These are phyloP conservation scores for Eulithis testata DNA, from an alignment of 2,888 invertebrate genomes.

Conservation along the genomic window DNA sequence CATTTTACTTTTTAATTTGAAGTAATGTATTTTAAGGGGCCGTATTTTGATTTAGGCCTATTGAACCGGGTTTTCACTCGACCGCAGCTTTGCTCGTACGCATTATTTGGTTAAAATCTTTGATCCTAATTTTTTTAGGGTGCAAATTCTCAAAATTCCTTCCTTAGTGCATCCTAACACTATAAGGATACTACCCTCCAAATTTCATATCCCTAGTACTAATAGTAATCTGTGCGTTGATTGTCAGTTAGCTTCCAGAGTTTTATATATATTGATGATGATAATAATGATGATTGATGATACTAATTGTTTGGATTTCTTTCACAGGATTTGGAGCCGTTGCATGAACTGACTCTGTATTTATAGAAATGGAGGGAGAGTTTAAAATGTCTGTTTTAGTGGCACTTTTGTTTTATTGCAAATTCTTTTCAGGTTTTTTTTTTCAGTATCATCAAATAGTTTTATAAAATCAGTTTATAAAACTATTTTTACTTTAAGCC, in stretches of 20 bases:
- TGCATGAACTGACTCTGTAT: conserved; percentile 51
- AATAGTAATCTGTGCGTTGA: too few relatives aligned
- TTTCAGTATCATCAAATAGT: conserved; percentile 41
- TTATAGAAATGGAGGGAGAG: conserved; percentile 79
- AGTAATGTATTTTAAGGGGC: conserved; percentile 66
- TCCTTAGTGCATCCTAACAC: too few relatives aligned
- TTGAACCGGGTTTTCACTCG: too few relatives aligned
- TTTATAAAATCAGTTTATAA: conserved; percentile 55
- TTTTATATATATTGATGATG: too few relatives aligned
- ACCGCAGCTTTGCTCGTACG: too few relatives aligned
- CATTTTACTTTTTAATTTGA: conserved; percentile 74
- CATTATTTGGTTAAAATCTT: too few relatives aligned
- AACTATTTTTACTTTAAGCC: conserved; percentile 42
- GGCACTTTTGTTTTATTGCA: conserved; percentile 45
- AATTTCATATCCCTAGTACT: too few relatives aligned
- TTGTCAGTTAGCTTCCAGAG: too few relatives aligned
- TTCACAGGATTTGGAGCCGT: conserved; percentile 51
- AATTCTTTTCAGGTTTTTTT: conserved; percentile 40
- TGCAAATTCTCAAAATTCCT: too few relatives aligned
- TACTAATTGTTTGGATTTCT: conserved; percentile 42
- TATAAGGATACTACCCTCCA: too few relatives aligned
- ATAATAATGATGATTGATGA: not conserved
- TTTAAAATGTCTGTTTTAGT: conserved; percentile 76
- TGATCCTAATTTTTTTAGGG: too few relatives aligned
- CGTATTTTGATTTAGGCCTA: too few relatives aligned